Evolutionary conservation across 2,113 vertebrate genomes (phyloP), one percentile per base, ranked within the genome.

Genomic region (Larimichthys crocea): DNA sequence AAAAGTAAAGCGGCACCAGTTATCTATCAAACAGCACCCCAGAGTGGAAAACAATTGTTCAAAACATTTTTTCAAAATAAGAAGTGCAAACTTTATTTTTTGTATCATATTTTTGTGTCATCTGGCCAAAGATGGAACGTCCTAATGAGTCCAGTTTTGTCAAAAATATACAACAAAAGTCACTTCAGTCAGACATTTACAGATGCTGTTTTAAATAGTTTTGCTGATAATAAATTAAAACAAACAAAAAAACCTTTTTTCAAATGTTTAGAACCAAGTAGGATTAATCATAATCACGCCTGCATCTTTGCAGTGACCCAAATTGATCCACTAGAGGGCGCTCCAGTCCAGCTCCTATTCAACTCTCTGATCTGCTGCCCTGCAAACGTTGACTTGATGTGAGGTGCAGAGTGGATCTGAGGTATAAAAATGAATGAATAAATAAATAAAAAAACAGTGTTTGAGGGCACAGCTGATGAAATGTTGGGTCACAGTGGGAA

Each of bases 391-490:
- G n/a, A 71, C 55, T 50, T 0, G 22, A 20, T 67, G 74, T 74
- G 79, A 72, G 74, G 12, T 22, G 44, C 49, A 46, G 63, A 73
- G 80, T 64, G 63, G 65, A 89, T 83, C 76, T 84, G 71, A 91
- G 78, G 83, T 82, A 67, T 83, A 40, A 40, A 40, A 40, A 40
- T 9, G 9, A 40, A 35, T 7, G 5, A 31, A 31, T 5, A 31
- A 35, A 35, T 26, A 26, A 26, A 26, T 26, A 5, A 31, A 35
- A 35, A 85, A 82, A 65, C 46, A 57, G 59, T 67, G 79, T 88
- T 81, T 44, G 76, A 89, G 89, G 85, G 74, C 86, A 90, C 76
- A 76, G 88, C 88, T 92, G 92, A 91, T 89, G 92, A 92, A 92
- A 91, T 85, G 75, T 83, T 59, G 73, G 70, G 67, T 90, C 88